Conservation (phyloP, 2,888 invertebrate species). For the Agonum fuliginosum region DNA sequence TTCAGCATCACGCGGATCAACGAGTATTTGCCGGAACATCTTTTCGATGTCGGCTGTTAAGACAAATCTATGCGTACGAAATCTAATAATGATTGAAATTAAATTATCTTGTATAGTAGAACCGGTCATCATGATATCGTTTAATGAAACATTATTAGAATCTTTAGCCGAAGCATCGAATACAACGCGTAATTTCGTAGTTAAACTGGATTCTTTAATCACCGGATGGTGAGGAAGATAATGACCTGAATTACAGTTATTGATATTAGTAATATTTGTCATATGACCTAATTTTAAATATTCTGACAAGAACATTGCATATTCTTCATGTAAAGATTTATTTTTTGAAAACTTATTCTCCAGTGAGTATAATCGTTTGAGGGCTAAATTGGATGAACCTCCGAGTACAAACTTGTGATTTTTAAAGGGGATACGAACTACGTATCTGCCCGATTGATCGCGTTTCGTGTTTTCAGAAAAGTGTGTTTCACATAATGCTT, state of each 20-base stretch:
- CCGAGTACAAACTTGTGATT: background rate
- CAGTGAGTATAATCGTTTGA: background rate
- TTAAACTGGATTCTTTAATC: background rate
- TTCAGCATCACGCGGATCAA: constrained; percentile 64
- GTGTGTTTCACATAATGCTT: background rate
- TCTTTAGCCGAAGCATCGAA: constrained; percentile 18
- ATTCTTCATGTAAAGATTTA: background rate
- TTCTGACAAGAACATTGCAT: background rate
- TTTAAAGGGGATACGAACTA: constrained; percentile 18
- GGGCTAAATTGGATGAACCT: background rate
- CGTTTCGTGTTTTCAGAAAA: constrained; percentile 22
- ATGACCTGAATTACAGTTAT: constrained; percentile 6
- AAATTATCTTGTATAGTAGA: constrained; percentile 14
- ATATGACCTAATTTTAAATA: constrained; percentile 21
- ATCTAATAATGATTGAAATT: constrained; percentile 63
- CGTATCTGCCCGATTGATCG: constrained; percentile 19
- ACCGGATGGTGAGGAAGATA: constrained; percentile 26
- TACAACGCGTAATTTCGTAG: background rate
- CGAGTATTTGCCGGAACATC: constrained; percentile 66
- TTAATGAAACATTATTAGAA: background rate
- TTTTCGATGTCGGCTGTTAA: constrained; percentile 68
- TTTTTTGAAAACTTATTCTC: background rate
- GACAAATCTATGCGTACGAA: constrained; percentile 64
- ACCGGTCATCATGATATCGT: constrained; percentile 10
- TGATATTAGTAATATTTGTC: constrained; percentile 5